Evolutionary conservation across 2,888 invertebrate species (phyloP).

Genomic region (Muscina levida): DNA sequence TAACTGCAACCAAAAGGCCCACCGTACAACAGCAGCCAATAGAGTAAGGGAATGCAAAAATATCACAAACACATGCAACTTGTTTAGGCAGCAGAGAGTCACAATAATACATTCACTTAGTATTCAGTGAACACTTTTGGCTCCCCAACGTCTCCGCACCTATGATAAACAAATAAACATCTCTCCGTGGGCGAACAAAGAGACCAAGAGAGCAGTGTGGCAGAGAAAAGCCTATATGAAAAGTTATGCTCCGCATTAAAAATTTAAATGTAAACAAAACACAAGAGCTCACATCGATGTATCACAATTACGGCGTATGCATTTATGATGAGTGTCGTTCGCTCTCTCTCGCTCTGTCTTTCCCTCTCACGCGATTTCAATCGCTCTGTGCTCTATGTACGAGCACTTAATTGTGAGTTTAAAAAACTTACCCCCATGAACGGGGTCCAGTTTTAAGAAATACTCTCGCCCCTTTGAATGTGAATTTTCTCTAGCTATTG

Average conservation of each 20-base stretch:
- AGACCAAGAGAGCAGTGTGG: neutral
- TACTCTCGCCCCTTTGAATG: neutral
- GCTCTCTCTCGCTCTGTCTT: neutral
- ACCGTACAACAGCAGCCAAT: neutral
- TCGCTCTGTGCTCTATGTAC: neutral
- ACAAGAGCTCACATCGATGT: neutral
- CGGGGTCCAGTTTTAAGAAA: too few species aligned
- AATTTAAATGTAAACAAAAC: constrained; percentile 39
- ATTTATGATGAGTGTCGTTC: neutral
- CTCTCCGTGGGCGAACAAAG: neutral
- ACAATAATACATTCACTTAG: neutral
- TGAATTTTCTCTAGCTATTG: neutral
- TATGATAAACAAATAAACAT: constrained; percentile 20
- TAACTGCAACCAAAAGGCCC: too few species aligned
- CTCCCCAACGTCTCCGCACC: neutral
- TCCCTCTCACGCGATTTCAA: too few species aligned
- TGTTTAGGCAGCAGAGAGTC: constrained; percentile 22
- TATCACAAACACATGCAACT: constrained; percentile 8
- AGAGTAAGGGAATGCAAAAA: constrained; percentile 11
- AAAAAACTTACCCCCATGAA: too few species aligned
- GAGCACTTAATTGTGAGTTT: too few species aligned
- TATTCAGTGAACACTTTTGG: neutral
- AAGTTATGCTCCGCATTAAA: constrained; percentile 1
- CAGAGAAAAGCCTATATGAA: neutral
- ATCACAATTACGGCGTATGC: neutral